Evolutionary conservation across 2,113 vertebrate species (phyloP).

Genomic region (Oreochromis niloticus): DNA sequence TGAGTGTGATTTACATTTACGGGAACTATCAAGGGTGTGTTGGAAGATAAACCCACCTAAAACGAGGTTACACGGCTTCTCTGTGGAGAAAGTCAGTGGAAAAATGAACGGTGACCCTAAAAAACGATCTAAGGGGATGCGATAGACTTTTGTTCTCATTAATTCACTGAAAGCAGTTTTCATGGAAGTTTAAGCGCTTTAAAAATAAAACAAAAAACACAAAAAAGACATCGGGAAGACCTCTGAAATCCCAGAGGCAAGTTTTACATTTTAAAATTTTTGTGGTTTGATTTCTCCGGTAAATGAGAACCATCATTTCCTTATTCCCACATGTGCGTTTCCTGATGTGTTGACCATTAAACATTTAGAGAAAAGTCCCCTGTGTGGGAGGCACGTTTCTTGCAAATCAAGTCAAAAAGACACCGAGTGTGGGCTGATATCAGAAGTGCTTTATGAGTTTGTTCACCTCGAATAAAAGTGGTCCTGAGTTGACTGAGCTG

Average conservation of each 20-base stretch:
- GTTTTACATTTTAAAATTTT: not conserved
- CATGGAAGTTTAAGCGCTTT: not conserved
- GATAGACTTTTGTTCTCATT: not conserved
- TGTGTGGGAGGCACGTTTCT: constrained; percentile 35
- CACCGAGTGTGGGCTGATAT: not conserved
- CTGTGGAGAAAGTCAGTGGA: not conserved
- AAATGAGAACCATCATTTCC: not conserved
- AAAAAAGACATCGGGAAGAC: not conserved
- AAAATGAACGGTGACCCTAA: not conserved
- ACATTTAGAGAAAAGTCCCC: constrained; percentile 45
- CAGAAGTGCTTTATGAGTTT: not conserved
- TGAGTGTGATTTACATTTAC: not conserved
- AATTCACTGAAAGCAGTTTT: not conserved
- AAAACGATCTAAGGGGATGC: not conserved
- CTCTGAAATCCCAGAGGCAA: not conserved
- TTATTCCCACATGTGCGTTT: not conserved
- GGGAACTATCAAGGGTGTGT: not conserved
- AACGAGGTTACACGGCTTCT: not conserved
- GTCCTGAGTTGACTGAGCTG: not conserved
- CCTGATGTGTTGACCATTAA: not conserved
- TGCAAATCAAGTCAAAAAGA: not conserved
- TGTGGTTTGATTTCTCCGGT: not conserved
- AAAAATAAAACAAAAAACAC: not conserved
- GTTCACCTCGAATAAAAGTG: not conserved
- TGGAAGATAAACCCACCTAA: not conserved